Evolutionary conservation across 1,140 invertebrate genomes (phyloP).

Genomic region (Sycophaga agraensis): DNA sequence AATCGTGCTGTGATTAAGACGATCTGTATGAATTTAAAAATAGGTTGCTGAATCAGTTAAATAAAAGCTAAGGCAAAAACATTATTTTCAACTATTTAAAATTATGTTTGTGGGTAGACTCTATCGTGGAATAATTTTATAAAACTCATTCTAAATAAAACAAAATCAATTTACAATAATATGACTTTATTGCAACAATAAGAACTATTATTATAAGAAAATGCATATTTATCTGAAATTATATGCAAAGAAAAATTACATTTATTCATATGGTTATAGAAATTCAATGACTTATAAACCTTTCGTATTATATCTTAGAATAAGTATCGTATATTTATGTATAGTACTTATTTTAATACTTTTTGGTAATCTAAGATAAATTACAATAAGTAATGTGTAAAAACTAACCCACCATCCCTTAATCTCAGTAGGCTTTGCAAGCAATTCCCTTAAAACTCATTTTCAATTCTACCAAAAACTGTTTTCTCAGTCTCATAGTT

Average conservation of each 20-base stretch:
- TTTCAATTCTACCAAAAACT: not conserved
- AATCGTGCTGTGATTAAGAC: no score
- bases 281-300: not conserved
- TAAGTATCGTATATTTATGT: not conserved
- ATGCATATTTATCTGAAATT: not conserved
- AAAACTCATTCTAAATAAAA: not conserved
- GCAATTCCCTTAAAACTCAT: not conserved
- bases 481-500: not conserved
- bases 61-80: no score
- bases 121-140: not conserved
- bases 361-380: not conserved
- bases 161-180: slow-evolving; percentile 3
- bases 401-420: not conserved
- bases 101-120: no score
- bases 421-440: not conserved
- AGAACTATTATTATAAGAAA: slow-evolving; percentile 6
- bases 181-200: slow-evolving; percentile 20
- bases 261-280: no score
- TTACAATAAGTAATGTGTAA: not conserved
- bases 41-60: no score
- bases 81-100: no score
- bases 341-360: slow-evolving; percentile 4
- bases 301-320: no score
- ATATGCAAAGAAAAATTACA: slow-evolving; percentile 14
- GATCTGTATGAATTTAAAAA: no score